Conservation (phyloP, 2,888 invertebrate species). For the Pterobdella sp. region DNA sequence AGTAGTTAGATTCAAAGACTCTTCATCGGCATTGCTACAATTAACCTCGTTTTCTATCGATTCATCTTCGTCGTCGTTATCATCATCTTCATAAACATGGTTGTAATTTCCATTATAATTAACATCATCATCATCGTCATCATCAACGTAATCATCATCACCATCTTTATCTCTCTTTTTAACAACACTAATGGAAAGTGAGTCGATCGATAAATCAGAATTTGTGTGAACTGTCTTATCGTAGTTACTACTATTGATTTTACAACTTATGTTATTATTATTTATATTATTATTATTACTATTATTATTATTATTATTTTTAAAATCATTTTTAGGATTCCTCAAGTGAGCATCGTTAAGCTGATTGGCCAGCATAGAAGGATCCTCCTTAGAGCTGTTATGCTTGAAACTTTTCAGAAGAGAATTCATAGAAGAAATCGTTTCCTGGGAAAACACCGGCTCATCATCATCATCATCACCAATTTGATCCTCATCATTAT, state of each 20-base stretch:
- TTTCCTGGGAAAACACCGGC: slow-evolving; percentile 6
- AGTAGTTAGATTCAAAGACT: not conserved
- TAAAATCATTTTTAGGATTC: not conserved
- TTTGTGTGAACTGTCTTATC: not conserved
- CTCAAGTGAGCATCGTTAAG: not conserved
- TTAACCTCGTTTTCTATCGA: not conserved
- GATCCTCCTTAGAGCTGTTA: not conserved
- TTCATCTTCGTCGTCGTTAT: not conserved
- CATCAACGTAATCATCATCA: not conserved
- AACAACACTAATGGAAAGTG: not conserved
- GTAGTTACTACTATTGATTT: not conserved
- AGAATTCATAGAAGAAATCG: not conserved
- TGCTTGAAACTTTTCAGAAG: slow-evolving; percentile 2
- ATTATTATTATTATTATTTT: slow-evolving; percentile 1
- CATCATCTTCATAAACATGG: not conserved
- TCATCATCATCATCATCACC: slow-evolving; percentile 10
- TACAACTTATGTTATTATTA: not conserved
- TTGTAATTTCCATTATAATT: slow-evolving; percentile 13
- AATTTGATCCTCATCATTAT: not conserved
- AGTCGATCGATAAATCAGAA: not conserved
- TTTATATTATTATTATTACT: not conserved
- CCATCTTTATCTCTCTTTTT: not conserved
- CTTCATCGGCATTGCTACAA: not conserved
- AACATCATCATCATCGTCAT: not conserved
- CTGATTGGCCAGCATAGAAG: not conserved